These are phyloP conservation scores for Pimpla rufipes DNA, from an alignment of 2,888 invertebrate genomes.

Conservation along the genomic window DNA sequence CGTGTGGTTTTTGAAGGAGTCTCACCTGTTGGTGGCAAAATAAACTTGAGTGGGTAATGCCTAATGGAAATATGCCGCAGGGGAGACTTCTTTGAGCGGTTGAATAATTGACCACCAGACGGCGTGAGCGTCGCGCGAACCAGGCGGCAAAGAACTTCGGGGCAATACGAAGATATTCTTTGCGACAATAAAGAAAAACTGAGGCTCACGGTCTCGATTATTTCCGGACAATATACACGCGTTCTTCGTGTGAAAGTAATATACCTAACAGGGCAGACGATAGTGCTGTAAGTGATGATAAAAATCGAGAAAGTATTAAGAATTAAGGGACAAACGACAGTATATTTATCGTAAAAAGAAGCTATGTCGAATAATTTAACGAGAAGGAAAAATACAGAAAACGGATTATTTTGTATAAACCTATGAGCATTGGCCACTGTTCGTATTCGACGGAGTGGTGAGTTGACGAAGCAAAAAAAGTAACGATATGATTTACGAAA, in stretches of 20 bases:
- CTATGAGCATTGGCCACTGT: conserved; percentile 54
- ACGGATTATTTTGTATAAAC: conserved; percentile 69
- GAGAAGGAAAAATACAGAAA: conserved; percentile 15
- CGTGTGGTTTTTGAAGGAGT: not conserved
- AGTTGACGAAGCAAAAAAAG: conserved; percentile 21
- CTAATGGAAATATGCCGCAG: too few species aligned
- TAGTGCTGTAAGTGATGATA: conserved; percentile 66
- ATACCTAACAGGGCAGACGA: conserved; percentile 69
- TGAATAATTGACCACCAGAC: not conserved
- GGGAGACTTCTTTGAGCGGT: not conserved
- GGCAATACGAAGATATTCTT: conserved; percentile 13
- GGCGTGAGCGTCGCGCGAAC: conserved; percentile 3
- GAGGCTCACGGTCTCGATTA: conserved; percentile 3
- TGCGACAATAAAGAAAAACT: not conserved
- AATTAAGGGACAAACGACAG: conserved; percentile 66
- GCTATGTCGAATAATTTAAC: conserved; percentile 60
- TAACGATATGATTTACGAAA: conserved; percentile 24
- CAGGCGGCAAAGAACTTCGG: not conserved
- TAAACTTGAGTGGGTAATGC: not conserved
- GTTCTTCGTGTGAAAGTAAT: conserved; percentile 52
- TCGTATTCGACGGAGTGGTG: conserved; percentile 46
- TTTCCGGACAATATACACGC: conserved; percentile 40
- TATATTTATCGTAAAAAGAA: conserved; percentile 58
- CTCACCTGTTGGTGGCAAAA: not conserved
- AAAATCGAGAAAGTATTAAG: conserved; percentile 64